phyloP scores from a whole-genome alignment of 2,888 invertebrate genomes.

The Diarsia dahlii region DNA sequence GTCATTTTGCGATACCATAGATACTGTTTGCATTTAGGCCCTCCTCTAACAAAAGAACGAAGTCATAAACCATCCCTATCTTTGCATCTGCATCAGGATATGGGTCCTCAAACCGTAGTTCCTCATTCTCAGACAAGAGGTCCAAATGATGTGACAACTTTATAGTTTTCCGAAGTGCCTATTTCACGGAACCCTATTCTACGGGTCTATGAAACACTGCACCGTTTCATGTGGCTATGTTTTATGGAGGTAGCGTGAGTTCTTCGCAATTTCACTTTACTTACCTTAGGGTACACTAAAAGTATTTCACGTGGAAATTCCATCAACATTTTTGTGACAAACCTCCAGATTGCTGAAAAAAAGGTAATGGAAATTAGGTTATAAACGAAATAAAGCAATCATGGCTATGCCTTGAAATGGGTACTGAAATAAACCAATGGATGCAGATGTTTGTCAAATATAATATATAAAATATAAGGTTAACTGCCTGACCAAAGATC shows the following conservation, averaged over 20 bases:
- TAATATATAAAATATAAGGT: background rate
- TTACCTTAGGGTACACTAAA: constrained; percentile 50
- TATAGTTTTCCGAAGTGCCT: constrained; percentile 56
- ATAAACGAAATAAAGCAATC: background rate
- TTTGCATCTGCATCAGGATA: constrained; percentile 1
- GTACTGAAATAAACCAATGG: background rate
- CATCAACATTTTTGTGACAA: constrained; percentile 26
- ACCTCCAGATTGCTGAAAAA: background rate
- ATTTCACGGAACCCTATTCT: constrained; percentile 50
- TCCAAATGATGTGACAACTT: constrained; percentile 58
- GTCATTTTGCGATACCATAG: background rate
- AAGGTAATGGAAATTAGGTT: constrained; percentile 17
- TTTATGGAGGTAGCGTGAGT: constrained; percentile 53
- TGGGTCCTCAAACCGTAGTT: constrained; percentile 10
- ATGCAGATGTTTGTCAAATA: background rate
- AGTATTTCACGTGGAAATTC: constrained; percentile 39
- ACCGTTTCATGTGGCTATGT: constrained; percentile 48
- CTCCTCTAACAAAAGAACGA: background rate
- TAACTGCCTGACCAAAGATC: background rate
- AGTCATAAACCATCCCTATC: constrained; percentile 15
- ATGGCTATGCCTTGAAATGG: background rate
- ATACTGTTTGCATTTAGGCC: background rate
- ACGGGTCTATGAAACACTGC: constrained; percentile 29
- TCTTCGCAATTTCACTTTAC: constrained; percentile 60
- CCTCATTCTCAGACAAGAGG: constrained; percentile 16